Percentiles rank a stretch among this genome's conserved stretches.
Evolutionary conservation across 53 echinoderm and acorn worm species (phyloP).

Genomic region (Actinopyga echinites): DNA sequence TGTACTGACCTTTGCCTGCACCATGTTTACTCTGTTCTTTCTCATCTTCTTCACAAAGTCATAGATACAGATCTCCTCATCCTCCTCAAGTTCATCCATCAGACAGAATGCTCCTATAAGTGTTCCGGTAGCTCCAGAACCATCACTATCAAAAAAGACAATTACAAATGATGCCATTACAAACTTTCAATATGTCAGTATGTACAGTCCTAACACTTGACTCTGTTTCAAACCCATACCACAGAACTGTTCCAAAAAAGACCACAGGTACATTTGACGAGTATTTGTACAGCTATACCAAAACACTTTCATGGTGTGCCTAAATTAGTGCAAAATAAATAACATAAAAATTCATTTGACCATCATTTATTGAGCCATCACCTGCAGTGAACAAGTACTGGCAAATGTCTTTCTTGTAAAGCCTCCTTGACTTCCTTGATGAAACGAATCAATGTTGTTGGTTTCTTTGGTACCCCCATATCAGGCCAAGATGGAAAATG

Average conservation of each 20-base stretch:
- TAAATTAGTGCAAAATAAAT: too few species aligned
- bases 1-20: too few species aligned
- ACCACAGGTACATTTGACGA: too few species aligned
- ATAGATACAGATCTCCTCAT: neutral
- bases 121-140: slow-evolving; percentile 17
- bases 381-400: slow-evolving; percentile 22
- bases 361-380: neutral
- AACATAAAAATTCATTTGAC: too few species aligned
- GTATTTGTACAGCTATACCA: too few species aligned
- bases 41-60: slow-evolving; percentile 7
- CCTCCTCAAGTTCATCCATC: neutral
- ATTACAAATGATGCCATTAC: neutral
- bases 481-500: slow-evolving; percentile 6
- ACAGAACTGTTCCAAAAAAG: too few species aligned
- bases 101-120: neutral
- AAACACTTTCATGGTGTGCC: too few species aligned
- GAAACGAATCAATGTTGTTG: neutral
- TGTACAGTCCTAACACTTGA: neutral
- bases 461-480: neutral
- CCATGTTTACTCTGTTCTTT: slow-evolving; percentile 8
- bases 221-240: too few species aligned
- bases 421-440: neutral
- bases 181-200: neutral
- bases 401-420: neutral
- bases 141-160: neutral